phyloP scores from a whole-genome alignment of 2,888 invertebrate species.

The Alloscopus bannaensis region DNA sequence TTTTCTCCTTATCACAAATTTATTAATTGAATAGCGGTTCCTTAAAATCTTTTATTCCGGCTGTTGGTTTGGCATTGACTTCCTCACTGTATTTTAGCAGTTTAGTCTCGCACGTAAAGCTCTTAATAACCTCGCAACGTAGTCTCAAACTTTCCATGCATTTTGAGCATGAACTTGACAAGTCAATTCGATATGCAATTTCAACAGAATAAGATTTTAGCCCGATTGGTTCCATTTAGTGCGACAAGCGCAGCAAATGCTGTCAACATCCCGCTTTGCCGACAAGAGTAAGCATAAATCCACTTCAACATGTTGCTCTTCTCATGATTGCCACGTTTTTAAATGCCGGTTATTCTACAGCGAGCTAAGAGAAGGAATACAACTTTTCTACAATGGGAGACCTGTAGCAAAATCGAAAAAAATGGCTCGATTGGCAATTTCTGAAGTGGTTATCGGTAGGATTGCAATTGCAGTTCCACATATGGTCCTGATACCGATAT shows the following conservation, averaged over 20 bases:
- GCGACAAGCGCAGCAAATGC: conserved; percentile 98
- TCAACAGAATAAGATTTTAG: not conserved
- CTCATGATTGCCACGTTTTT: conserved; percentile 79
- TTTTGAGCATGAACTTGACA: conserved; percentile 84
- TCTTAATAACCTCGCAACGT: too few species aligned
- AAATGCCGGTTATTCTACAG: conserved; percentile 76
- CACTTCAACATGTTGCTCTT: conserved; percentile 77
- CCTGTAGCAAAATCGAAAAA: conserved; percentile 23
- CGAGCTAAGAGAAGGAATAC: conserved; percentile 70
- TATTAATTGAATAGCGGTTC: conserved; percentile 79
- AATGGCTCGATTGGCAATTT: conserved; percentile 76
- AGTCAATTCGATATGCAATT: conserved; percentile 81
- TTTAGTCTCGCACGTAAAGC: too few species aligned
- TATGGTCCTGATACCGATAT: conserved; percentile 76
- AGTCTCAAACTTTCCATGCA: too few species aligned
- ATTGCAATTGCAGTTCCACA: conserved; percentile 84
- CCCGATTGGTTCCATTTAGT: conserved; percentile 92
- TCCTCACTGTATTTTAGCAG: conserved; percentile 93
- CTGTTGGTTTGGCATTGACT: conserved; percentile 92
- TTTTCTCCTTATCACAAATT: not conserved
- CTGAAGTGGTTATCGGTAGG: conserved; percentile 79
- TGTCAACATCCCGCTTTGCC: conserved; percentile 98
- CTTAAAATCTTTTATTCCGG: conserved; percentile 89
- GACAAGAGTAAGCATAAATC: conserved; percentile 82
- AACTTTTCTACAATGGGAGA: not conserved